Conservation (phyloP, 2,888 invertebrate genomes). For the Epirrhoe alternata region DNA sequence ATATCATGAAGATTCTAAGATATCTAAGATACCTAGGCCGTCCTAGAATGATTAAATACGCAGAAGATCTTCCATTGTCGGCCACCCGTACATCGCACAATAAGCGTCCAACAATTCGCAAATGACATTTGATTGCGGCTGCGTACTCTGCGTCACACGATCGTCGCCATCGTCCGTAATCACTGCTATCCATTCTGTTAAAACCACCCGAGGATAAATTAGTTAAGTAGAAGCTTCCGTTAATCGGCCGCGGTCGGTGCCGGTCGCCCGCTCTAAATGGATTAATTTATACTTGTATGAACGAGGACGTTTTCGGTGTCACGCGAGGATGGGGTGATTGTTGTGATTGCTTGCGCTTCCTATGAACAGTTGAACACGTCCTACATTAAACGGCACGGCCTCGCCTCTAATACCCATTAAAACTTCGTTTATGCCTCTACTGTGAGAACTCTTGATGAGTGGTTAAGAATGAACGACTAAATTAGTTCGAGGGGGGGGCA, state of each 20-base stretch:
- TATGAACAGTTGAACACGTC: slow-evolving; percentile 76
- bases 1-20: slow-evolving; percentile 9
- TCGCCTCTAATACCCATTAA: slow-evolving; percentile 47
- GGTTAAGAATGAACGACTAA: slow-evolving; percentile 52
- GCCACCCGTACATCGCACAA: slow-evolving; percentile 35
- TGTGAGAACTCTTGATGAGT: slow-evolving; percentile 45
- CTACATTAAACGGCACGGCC: slow-evolving; percentile 69
- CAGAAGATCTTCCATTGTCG: slow-evolving; percentile 21
- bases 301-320: slow-evolving; percentile 85
- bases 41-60: slow-evolving; percentile 17
- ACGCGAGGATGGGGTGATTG: slow-evolving; percentile 84
- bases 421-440: slow-evolving; percentile 31
- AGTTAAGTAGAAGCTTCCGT: slow-evolving; percentile 86
- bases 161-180: slow-evolving; percentile 75
- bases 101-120: slow-evolving; percentile 54
- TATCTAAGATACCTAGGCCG: slow-evolving; percentile 13
- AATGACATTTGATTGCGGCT: slow-evolving; percentile 58
- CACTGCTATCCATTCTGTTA: slow-evolving; percentile 86
- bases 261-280: slow-evolving; percentile 83
- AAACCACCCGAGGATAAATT: slow-evolving; percentile 85
- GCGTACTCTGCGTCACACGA: slow-evolving; percentile 70
- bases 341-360: slow-evolving; percentile 83
- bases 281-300: slow-evolving; percentile 85
- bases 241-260: slow-evolving; percentile 82
- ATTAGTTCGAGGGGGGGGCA: slow-evolving; percentile 43